Conservation (phyloP, 2,797 vertebrate genomes). For the Crocidura indochinensis region DNA sequence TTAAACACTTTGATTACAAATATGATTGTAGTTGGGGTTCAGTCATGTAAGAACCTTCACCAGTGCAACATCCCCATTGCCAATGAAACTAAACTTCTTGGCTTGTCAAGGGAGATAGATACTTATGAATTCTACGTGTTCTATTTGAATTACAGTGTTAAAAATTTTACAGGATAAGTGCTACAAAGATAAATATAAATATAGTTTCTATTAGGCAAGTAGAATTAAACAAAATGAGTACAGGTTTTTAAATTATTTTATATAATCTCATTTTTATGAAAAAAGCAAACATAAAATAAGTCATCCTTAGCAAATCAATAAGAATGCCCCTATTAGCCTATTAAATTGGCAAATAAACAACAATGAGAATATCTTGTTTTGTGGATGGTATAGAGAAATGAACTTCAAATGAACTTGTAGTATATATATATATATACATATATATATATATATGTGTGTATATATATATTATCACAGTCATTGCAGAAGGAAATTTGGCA, state of each 20-base stretch:
- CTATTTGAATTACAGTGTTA: neutral
- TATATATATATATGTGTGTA: neutral
- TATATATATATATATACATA: neutral
- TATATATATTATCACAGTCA: neutral
- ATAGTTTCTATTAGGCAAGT: neutral
- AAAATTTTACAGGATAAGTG: constrained; percentile 21
- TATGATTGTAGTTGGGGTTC: no score
- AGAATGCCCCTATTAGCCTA: neutral
- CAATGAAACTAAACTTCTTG: neutral
- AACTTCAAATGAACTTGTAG: neutral
- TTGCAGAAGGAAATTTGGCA: constrained; percentile 49
- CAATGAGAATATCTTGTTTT: neutral
- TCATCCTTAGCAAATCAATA: constrained; percentile 13
- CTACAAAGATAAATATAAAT: neutral
- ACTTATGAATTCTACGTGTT: neutral
- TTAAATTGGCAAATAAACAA: constrained; percentile 30
- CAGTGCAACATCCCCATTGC: no score
- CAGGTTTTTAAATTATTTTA: neutral
- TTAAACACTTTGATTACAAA: no score
- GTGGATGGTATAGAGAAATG: neutral
- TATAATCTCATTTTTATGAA: neutral
- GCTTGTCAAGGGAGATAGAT: neutral
- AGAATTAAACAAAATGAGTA: constrained; percentile 1
- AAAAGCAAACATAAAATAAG: neutral
- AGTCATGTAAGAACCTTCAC: no score